Conservation (phyloP, 2,797 vertebrate genomes). For the Ceryle rudis region DNA sequence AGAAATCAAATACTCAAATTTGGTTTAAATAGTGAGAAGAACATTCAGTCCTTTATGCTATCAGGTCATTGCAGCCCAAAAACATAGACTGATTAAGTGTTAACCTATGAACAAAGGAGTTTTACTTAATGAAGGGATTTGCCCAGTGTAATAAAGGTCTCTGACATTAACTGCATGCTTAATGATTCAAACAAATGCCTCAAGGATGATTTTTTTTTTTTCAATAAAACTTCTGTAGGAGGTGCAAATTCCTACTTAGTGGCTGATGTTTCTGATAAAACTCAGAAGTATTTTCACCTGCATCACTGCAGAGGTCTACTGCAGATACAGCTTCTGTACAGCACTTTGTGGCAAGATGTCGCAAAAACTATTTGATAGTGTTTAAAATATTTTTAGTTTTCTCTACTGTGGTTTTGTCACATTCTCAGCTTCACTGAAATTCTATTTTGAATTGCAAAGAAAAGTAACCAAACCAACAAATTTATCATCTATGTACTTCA, state of each 20-base stretch:
- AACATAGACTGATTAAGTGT: not conserved
- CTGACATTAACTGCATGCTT: not conserved
- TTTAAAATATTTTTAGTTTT: not conserved
- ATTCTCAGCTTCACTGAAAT: conserved; percentile 10
- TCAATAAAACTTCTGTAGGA: not conserved
- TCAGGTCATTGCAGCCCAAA: not conserved
- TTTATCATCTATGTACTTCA: not conserved
- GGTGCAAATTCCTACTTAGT: not conserved
- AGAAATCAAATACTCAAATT: not conserved
- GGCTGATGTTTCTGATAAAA: not conserved
- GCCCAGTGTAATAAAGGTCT: not conserved
- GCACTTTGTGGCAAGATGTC: not conserved
- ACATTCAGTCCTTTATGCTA: not conserved
- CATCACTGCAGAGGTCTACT: not conserved
- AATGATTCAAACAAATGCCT: not conserved
- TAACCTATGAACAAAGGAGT: not conserved
- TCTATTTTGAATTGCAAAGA: conserved; percentile 18
- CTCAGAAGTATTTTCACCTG: not conserved
- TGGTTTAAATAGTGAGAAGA: not conserved
- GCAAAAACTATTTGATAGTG: not conserved
- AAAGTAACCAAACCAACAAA: not conserved
- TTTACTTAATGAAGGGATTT: not conserved
- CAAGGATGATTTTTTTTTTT: not conserved
- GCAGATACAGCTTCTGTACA: not conserved
- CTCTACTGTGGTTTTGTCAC: not conserved